phyloP scores from a whole-genome alignment of 2,113 vertebrate genomes.

The Grammomys dolichurus region DNA sequence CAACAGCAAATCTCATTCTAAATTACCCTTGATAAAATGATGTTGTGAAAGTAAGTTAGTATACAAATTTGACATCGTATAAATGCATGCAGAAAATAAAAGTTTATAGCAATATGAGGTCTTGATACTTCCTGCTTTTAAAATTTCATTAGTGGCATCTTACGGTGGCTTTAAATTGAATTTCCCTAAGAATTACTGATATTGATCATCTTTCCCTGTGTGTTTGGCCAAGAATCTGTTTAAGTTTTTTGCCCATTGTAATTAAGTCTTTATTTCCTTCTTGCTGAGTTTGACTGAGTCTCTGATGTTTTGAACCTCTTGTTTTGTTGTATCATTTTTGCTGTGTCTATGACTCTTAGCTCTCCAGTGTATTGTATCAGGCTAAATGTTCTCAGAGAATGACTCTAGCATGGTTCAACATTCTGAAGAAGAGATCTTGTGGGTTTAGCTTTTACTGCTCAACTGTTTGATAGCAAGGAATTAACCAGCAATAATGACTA shows the following conservation, averaged over 20 bases:
- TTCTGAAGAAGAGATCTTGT: neutral
- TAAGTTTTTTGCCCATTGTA: neutral
- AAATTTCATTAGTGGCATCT: neutral
- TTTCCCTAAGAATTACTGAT: neutral
- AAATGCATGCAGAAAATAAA: neutral
- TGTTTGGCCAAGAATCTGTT: neutral
- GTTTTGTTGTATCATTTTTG: neutral
- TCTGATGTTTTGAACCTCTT: neutral
- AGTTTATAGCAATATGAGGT: neutral
- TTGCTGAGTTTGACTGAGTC: neutral
- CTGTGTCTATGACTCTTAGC: neutral
- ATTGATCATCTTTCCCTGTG: neutral
- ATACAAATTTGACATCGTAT: no score
- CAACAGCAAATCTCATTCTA: no score
- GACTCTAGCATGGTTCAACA: neutral
- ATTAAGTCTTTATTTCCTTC: neutral
- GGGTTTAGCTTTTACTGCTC: neutral
- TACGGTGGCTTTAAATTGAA: neutral
- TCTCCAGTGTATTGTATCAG: neutral
- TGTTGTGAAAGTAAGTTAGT: no score
- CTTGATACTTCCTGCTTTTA: neutral
- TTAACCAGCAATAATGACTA: neutral
- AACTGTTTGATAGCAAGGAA: neutral
- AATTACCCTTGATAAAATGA: no score
- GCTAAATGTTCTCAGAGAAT: neutral